A percentile compares a stretch with the other conserved stretches of the same genome.
These are phyloP conservation scores for Neodiprion fabricii DNA, from an alignment of 1,140 invertebrate genomes.

Conservation along the genomic window DNA sequence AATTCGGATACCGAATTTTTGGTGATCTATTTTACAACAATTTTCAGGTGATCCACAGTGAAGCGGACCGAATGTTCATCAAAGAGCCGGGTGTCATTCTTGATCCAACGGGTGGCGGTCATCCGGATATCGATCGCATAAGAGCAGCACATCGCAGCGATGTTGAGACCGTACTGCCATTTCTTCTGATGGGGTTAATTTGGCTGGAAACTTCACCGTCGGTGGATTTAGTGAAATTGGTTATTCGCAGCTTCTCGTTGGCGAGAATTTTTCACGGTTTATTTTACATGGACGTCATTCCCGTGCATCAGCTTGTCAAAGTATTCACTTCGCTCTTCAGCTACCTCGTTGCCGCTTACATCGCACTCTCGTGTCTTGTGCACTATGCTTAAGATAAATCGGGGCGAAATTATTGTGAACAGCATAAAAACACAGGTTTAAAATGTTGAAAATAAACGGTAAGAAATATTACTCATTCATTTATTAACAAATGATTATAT, in stretches of 20 bases:
- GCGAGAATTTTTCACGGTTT: slow-evolving; percentile 38
- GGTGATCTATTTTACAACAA: slow-evolving; percentile 14
- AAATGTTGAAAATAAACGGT: too few species aligned
- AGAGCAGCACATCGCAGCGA: slow-evolving; percentile 41
- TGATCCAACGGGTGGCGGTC: slow-evolving; percentile 39
- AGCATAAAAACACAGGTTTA: too few species aligned
- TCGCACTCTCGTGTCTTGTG: slow-evolving; percentile 25
- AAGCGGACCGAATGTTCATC: slow-evolving; percentile 49
- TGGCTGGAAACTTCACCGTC: slow-evolving; percentile 42
- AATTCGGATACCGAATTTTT: neutral
- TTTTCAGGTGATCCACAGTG: slow-evolving; percentile 48
- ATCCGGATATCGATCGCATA: slow-evolving; percentile 46
- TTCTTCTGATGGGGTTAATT: slow-evolving; percentile 38
- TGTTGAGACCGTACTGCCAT: slow-evolving; percentile 38
- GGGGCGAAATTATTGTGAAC: too few species aligned
- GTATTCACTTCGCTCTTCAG: slow-evolving; percentile 15
- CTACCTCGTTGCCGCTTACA: slow-evolving; percentile 30
- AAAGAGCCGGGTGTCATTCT: slow-evolving; percentile 35
- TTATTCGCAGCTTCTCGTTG: slow-evolving; percentile 37
- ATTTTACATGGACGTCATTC: slow-evolving; percentile 34
- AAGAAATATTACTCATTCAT: too few species aligned
- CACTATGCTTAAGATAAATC: neutral
- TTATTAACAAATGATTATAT: too few species aligned
- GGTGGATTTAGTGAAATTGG: slow-evolving; percentile 24
- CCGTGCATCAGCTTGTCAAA: slow-evolving; percentile 15